Evolutionary conservation across 2,797 vertebrate species (phyloP).

Genomic region (Xiphorhynchus erythropygius): DNA sequence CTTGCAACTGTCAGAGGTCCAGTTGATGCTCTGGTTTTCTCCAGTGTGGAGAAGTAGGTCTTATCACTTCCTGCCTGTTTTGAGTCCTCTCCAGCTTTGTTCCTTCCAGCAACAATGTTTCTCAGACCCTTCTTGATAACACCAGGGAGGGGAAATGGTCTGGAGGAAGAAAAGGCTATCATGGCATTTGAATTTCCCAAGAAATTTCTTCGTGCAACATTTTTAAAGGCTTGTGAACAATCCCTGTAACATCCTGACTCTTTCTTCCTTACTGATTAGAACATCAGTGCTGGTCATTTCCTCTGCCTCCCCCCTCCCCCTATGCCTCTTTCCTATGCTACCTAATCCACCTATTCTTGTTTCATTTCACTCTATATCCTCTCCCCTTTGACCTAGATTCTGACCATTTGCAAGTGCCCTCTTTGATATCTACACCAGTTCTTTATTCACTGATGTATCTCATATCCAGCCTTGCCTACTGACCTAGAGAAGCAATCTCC

Average conservation of each 20-base stretch:
- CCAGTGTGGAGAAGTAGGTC: neutral
- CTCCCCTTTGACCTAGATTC: slow-evolving; percentile 20
- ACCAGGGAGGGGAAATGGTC: slow-evolving; percentile 4
- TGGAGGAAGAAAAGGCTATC: slow-evolving; percentile 40
- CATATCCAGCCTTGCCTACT: neutral
- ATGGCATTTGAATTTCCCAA: slow-evolving; percentile 33
- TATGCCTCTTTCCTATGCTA: neutral
- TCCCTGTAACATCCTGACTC: slow-evolving; percentile 17
- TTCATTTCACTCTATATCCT: neutral
- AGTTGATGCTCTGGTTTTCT: neutral
- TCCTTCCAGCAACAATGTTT: slow-evolving; percentile 16
- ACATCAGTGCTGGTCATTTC: neutral
- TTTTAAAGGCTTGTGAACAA: slow-evolving; percentile 36
- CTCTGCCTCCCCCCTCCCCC: neutral
- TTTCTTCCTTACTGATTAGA: slow-evolving; percentile 47
- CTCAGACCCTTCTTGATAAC: neutral
- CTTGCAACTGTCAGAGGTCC: neutral
- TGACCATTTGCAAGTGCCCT: neutral
- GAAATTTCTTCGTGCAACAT: slow-evolving; percentile 7
- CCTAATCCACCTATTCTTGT: neutral
- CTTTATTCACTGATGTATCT: neutral
- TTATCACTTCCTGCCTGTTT: slow-evolving; percentile 39
- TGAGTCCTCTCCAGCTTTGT: slow-evolving; percentile 4
- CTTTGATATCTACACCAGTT: neutral
- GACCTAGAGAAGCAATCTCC: slow-evolving; percentile 22